phyloP scores from a whole-genome alignment of 2,888 invertebrate species.

The Mimumesa dahlbomi region DNA sequence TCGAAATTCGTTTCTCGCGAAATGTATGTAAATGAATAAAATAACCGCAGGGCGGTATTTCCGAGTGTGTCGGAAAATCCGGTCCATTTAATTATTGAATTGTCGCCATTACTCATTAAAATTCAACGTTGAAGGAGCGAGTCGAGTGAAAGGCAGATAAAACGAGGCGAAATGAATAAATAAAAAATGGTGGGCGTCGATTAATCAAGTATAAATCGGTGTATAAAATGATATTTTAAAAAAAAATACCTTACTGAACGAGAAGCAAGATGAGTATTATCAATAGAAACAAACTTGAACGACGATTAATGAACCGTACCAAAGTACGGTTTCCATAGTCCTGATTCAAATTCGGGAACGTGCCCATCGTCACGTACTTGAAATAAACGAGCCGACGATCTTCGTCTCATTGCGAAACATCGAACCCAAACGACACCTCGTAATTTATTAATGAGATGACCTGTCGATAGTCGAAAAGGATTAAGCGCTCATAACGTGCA shows the following conservation, averaged over 20 bases:
- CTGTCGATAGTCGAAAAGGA: constrained; percentile 46
- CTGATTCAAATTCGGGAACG: not conserved
- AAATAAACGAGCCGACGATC: not conserved
- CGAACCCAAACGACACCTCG: constrained; percentile 45
- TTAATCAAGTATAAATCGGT: too few species aligned
- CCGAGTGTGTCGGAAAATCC: too few species aligned
- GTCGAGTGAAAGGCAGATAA: too few species aligned
- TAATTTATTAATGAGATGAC: constrained; percentile 57
- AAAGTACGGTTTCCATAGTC: constrained; percentile 2
- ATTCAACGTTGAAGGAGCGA: too few species aligned
- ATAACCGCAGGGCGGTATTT: too few species aligned
- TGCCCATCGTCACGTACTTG: constrained; percentile 3
- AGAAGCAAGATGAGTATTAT: not conserved
- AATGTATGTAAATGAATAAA: too few species aligned
- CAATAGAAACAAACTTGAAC: not conserved
- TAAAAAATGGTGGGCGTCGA: too few species aligned
- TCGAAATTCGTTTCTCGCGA: too few species aligned
- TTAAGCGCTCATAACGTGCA: constrained; percentile 40
- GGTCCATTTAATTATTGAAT: too few species aligned
- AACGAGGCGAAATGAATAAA: too few species aligned
- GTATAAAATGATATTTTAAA: too few species aligned
- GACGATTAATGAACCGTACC: not conserved
- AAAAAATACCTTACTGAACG: not conserved
- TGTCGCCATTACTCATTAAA: too few species aligned
- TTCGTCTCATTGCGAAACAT: constrained; percentile 28